Conservation (phyloP, 1,140 invertebrate species). For the Neodiprion virginianus region DNA sequence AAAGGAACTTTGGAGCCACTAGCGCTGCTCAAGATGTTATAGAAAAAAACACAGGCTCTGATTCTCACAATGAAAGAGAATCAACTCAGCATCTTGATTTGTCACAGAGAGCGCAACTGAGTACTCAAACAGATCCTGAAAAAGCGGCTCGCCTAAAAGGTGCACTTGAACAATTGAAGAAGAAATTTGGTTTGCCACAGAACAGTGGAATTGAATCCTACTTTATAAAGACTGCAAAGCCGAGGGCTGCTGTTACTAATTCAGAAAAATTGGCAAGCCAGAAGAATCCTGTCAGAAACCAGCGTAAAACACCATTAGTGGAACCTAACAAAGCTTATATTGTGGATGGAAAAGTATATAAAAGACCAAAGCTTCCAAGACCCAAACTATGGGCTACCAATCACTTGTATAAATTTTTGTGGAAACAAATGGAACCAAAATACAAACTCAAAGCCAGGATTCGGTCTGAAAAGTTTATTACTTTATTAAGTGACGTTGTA, state of each 20-base stretch:
- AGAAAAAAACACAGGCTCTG: too few species aligned
- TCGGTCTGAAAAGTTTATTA: conserved; percentile 44
- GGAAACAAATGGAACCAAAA: conserved; percentile 44
- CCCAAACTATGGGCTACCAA: conserved; percentile 46
- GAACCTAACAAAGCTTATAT: conserved; percentile 40
- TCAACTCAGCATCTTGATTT: too few species aligned
- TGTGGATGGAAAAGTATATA: conserved; percentile 45
- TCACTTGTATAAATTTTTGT: conserved; percentile 45
- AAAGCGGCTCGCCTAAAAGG: neutral
- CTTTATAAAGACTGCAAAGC: neutral
- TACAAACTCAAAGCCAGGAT: conserved; percentile 33
- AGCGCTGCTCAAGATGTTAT: too few species aligned
- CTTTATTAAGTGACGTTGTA: conserved; percentile 26
- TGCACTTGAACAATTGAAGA: neutral
- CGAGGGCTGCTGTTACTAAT: neutral
- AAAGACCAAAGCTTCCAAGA: conserved; percentile 39
- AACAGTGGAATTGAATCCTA: too few species aligned
- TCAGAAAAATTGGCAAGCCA: conserved; percentile 13
- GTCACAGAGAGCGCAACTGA: too few species aligned
- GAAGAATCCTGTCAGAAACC: neutral
- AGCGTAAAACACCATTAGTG: neutral
- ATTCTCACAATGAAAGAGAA: too few species aligned
- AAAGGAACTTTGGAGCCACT: too few species aligned
- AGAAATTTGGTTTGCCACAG: neutral
- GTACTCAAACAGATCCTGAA: too few species aligned